These are phyloP conservation scores for Columba guinea DNA, from an alignment of 2,797 vertebrate species.

Conservation along the genomic window DNA sequence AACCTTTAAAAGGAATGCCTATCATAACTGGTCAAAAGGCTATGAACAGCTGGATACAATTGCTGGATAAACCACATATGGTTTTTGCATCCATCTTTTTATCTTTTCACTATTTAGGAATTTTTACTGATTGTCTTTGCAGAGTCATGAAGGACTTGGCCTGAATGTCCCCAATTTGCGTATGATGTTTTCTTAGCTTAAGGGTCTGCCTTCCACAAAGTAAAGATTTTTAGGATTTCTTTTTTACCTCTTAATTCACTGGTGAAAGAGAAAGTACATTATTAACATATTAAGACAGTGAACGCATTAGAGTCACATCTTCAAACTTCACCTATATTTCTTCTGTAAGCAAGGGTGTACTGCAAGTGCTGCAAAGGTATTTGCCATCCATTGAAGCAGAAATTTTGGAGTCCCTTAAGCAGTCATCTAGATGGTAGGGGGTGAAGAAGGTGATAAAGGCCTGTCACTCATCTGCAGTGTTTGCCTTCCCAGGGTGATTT, in stretches of 20 bases:
- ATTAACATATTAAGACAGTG: background rate
- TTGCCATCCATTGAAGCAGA: slow-evolving; percentile 27
- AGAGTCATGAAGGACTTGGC: background rate
- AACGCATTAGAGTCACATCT: background rate
- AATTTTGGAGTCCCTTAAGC: slow-evolving; percentile 10
- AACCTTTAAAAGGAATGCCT: background rate
- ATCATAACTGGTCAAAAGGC: background rate
- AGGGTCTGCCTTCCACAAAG: background rate
- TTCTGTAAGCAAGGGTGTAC: background rate
- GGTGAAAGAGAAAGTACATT: background rate
- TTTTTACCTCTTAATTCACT: background rate
- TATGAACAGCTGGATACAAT: background rate
- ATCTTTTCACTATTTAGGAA: background rate
- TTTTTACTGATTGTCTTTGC: background rate
- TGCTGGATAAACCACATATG: background rate
- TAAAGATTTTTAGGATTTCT: background rate
- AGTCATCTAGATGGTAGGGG: background rate
- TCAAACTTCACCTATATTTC: background rate
- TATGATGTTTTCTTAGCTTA: background rate
- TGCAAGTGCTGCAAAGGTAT: background rate
- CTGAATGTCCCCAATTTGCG: background rate
- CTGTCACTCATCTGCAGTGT: slow-evolving; percentile 2
- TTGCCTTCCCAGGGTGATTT: slow-evolving; percentile 6
- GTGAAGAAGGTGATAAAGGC: slow-evolving; percentile 19
- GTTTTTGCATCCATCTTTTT: background rate